Evolutionary conservation across 2,888 invertebrate species (phyloP).

Genomic region (Camptogramma bilineatum): DNA sequence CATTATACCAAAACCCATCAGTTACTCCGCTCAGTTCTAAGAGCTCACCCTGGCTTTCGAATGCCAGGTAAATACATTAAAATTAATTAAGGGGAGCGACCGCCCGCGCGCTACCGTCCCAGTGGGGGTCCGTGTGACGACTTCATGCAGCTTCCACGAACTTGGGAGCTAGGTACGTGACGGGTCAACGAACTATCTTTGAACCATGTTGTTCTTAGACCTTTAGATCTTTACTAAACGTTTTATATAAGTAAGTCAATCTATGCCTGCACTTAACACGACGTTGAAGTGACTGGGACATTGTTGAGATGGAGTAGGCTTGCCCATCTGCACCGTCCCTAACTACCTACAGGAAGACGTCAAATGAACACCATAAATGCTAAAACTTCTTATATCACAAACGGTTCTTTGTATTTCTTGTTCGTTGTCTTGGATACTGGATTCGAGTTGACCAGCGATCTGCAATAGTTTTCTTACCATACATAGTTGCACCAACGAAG

Average conservation of each 20-base stretch:
- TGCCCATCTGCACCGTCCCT: too few relatives aligned
- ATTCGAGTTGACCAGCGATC: too few relatives aligned
- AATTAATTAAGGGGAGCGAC: conserved; percentile 82
- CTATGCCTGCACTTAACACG: too few relatives aligned
- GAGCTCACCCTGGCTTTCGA: conserved; percentile 25
- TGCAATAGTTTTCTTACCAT: too few relatives aligned
- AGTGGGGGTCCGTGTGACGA: conserved; percentile 74
- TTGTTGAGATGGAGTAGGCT: too few relatives aligned
- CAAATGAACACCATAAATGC: too few relatives aligned
- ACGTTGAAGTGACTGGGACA: too few relatives aligned
- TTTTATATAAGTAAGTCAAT: neutral
- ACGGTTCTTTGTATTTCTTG: too few relatives aligned
- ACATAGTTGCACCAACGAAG: too few relatives aligned
- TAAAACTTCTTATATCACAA: too few relatives aligned
- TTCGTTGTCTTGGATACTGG: too few relatives aligned
- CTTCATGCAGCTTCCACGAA: conserved; percentile 83
- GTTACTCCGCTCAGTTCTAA: conserved; percentile 24
- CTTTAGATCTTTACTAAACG: neutral
- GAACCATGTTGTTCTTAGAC: conserved; percentile 1
- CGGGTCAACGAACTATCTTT: conserved; percentile 44
- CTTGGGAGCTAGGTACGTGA: conserved; percentile 48
- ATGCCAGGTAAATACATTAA: conserved; percentile 75
- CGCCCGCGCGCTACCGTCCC: conserved; percentile 83
- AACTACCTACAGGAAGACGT: too few relatives aligned
- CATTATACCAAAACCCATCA: conserved; percentile 1